phyloP scores from a whole-genome alignment of 2,888 invertebrate genomes.

The Rhyacophila evoluta region DNA sequence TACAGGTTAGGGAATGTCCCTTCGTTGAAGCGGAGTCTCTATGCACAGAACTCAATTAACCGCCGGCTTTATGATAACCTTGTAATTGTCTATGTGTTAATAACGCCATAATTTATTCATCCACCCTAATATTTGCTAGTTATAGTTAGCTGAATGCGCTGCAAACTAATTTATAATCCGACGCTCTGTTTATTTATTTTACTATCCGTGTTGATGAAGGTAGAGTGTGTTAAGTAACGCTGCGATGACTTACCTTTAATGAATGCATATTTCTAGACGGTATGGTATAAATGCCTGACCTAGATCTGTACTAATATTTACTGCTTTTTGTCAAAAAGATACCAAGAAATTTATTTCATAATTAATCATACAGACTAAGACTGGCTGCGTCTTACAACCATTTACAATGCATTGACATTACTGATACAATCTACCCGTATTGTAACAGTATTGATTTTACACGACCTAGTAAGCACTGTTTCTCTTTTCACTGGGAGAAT shows the following conservation, averaged over 20 bases:
- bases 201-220: background rate
- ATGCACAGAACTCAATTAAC: constrained; percentile 51
- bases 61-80: constrained; percentile 50
- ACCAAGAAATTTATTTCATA: too few species aligned
- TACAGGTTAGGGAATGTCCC: constrained; percentile 31
- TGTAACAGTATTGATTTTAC: too few species aligned
- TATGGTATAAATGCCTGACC: too few species aligned
- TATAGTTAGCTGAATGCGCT: constrained; percentile 18
- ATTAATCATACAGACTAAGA: too few species aligned
- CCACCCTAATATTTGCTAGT: constrained; percentile 50
- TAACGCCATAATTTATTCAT: constrained; percentile 53
- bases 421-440: too few species aligned
- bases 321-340: too few species aligned
- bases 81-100: constrained; percentile 54
- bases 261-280: too few species aligned
- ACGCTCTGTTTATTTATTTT: background rate
- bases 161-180: constrained; percentile 1
- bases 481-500: too few species aligned
- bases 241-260: background rate
- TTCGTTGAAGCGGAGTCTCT: background rate
- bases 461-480: too few species aligned
- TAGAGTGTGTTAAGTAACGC: background rate
- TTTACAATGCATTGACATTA: too few species aligned
- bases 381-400: too few species aligned
- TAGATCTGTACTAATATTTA: too few species aligned